Evolutionary conservation across 2,113 vertebrate genomes (phyloP), one percentile per base, ranked within the genome.

Genomic region (Theristicus caerulescens): DNA sequence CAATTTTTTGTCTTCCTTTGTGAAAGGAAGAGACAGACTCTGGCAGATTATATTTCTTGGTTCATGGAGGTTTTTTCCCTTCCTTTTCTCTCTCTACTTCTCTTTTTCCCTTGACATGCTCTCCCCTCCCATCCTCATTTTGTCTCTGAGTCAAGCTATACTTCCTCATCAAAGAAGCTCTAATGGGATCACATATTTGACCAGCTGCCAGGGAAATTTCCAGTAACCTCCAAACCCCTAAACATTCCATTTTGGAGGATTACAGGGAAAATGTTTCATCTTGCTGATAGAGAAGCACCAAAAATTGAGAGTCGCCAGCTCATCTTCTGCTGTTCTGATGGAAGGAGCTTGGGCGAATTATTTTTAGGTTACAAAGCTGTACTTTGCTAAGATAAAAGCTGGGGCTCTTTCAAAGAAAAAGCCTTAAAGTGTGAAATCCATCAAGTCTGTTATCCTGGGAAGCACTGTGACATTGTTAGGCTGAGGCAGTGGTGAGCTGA

Each of bases 131-230:
- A 36, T 26, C 21, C 66, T 93, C 47, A 77, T 87, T 94, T 96
- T 97, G 93, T 92, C 54, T 94, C 58, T 29, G 81, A 95, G 89
- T 95, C 91, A 95, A 96, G 81, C 77, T 93, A 93, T 71, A 77
- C 82, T 97, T 96, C 95, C 86, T 96, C 96, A 94, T 96, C 94
- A 97, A 93, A 94, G 93, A 94, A 86, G 73, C 88, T 95, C 96
- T 98, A 95, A 98, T 95, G 94, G 94, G 94, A 96, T 97, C 93
- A 94, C 93, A 93, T 97, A 90, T 95, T 90, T 44, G n/a, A 97
- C 96, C 96, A 65, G 69, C 95, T 97, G 92, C 97, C 96, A 93
- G 88, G 82, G 84, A 98, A 97, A 97, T 97, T 98, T 98, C 94
- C 96, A 94, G 89, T 95, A 95, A 96, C 94, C 76, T 66, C 69